These are phyloP conservation scores for Fregetta grallaria DNA, from an alignment of 2,113 vertebrate genomes.

Conservation along the genomic window DNA sequence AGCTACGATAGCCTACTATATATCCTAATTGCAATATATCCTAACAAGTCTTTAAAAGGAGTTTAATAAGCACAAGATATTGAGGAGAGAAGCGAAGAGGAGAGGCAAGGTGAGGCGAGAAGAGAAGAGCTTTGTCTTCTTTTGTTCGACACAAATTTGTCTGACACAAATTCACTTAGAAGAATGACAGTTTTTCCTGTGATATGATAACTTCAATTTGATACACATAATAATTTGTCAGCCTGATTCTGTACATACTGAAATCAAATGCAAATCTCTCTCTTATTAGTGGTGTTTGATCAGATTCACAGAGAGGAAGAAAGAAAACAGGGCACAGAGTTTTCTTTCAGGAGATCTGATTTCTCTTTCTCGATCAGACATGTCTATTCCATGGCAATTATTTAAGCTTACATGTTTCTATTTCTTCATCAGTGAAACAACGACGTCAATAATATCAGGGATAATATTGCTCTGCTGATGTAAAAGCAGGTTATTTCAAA, in stretches of 20 bases:
- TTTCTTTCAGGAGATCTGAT: neutral
- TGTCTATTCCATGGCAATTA: neutral
- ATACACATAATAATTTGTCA: neutral
- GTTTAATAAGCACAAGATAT: neutral
- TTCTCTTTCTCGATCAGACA: neutral
- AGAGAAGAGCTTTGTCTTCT: neutral
- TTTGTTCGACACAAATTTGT: neutral
- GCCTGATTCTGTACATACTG: neutral
- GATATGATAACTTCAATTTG: neutral
- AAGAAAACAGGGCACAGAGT: neutral
- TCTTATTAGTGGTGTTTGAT: neutral
- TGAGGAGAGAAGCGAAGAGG: too few relatives aligned
- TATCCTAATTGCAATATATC: neutral
- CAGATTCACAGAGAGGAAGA: neutral
- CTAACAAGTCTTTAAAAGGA: neutral
- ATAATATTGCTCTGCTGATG: neutral
- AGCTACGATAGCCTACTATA: neutral
- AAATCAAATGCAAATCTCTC: slow-evolving; percentile 6
- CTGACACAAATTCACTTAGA: neutral
- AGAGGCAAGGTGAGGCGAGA: neutral
- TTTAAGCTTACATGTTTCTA: neutral
- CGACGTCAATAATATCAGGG: neutral
- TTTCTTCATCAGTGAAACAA: neutral
- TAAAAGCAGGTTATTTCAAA: neutral
- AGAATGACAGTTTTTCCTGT: neutral